Base-by-base conservation (phyloP, 2,888 invertebrate genomes). In the Apocheima hispidaria region DNA sequence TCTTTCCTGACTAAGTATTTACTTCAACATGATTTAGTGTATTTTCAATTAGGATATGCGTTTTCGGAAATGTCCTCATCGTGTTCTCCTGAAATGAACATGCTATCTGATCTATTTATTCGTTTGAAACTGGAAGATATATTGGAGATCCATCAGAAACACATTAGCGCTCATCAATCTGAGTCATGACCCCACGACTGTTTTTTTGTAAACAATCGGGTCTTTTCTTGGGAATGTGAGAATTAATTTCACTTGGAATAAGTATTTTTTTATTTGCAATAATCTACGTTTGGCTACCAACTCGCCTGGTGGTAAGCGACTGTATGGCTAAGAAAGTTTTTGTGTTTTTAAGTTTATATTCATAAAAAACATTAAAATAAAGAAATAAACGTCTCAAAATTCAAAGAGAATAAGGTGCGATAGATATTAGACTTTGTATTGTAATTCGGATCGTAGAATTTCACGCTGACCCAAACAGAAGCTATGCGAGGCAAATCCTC, bases 381-480 rank as follows among this genome's bases (percentile, higher is more conserved):
- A 55, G 33, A 35, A 9, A 26, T 30, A 38, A 60, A 23, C 14
- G 12, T 40, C 12, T 10, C 16, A 41, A 48, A 51, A 18, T 44
- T 48, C 55, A 55, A 58, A 63, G 63, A 53, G 43, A 43, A 51
- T 44, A 35, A 54, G 61, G 62, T 65, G 67, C 68, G 60, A 68
- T 65, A 65, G 62, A 86, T 83, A 83, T 85, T 81, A 79, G 78
- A 83, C 76, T 78, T 79, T 74, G 78, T 79, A 74, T 75, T 78
- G 81, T 83, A 83, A 84, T 78, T 84, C 79, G 80, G 81, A 78
- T 83, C 82, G 77, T 78, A 84, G 61, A 57, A 89, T 88, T 90
- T 92, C 84, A 88, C 91, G 90, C 91, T 92, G 92, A 91, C 92
- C 92, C 92, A 88, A 90, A 88, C 90, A 83, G 86, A 75, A 87